phyloP scores from a whole-genome alignment of 2,888 invertebrate species.

The Ctenicera cuprea region DNA sequence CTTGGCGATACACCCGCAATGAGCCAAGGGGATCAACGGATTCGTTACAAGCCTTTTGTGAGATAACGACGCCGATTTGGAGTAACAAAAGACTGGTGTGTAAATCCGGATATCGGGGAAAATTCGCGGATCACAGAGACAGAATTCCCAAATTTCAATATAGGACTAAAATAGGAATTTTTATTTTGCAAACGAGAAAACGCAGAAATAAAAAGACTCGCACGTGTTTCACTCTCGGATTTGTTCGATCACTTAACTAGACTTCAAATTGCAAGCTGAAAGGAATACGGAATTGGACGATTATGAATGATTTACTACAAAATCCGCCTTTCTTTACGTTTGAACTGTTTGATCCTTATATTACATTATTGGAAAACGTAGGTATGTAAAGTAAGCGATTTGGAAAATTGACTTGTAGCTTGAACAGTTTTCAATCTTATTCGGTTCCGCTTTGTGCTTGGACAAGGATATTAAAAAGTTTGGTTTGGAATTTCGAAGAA shows the following conservation, averaged over 20 bases:
- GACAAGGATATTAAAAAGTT: no score
- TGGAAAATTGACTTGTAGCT: background rate
- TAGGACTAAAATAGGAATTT: constrained; percentile 22
- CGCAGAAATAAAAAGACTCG: background rate
- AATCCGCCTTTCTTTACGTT: constrained; percentile 13
- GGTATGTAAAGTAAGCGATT: background rate
- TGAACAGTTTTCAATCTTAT: background rate
- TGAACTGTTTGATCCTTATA: constrained; percentile 5
- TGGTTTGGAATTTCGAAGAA: no score
- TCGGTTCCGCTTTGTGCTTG: no score
- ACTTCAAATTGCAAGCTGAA: constrained; percentile 18
- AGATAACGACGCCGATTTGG: constrained; percentile 33
- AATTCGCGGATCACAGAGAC: constrained; percentile 19
- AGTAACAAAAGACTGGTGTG: constrained; percentile 26
- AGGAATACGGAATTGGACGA: constrained; percentile 18
- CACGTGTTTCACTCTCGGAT: constrained; percentile 5
- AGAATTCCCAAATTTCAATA: constrained; percentile 32
- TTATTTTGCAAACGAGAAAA: constrained; percentile 1
- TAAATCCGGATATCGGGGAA: constrained; percentile 39
- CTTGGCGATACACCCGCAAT: constrained; percentile 15
- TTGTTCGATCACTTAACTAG: constrained; percentile 12
- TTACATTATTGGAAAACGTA: background rate
- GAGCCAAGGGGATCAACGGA: constrained; percentile 14
- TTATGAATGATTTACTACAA: constrained; percentile 15
- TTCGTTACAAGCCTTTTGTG: constrained; percentile 31